Base-by-base conservation (phyloP, 2,888 invertebrate species). In the Sinohyriopsis cumingii region DNA sequence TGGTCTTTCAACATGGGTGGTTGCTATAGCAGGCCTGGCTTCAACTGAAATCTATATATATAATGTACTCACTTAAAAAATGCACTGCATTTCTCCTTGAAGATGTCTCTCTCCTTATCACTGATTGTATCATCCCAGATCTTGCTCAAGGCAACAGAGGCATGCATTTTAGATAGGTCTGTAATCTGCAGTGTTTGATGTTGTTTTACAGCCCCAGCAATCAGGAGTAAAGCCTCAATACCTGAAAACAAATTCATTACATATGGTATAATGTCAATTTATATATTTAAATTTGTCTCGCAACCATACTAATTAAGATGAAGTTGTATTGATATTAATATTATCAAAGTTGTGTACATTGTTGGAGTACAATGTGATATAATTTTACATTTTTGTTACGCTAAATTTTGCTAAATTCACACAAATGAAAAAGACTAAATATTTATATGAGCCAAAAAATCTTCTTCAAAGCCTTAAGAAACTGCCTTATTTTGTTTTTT, bases 61-160 rank as follows among this genome's bases (percentile, higher is more conserved):
- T 45, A 45, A 45, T 45, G 15, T 54, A 81, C 86, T 82, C 66
- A 89, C 89, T 82, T 85, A 75, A 90, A 86, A 64, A 84, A 89
- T 15, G 82, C 81, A 53, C 84, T 81, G 66, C 86, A 87, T 56
- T 83, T 83, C 3, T 83, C 86, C 65, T 85, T 82, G 79, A 84
- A 90, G 69, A 75, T 79, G 22, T 89, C 87, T 33, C 90, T 78
- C 72, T 91, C 78, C 85, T 86, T 93, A 90, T 99, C 99, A 87
- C 96, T 96, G 87, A 96, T 95, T 95, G 98, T 96, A 87, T 98
- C 98, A 84, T 98, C 98, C 90, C 97, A 98, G 72, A 99, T 93
- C 84, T 95, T 93, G 2, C 96, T 94, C 71, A 99, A 91, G 80
- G 97, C 96, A 19, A 98, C 96, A 0, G 98, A 95, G 1, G 96